Percentiles rank a stretch among this genome's conserved stretches.
Conservation (phyloP, 2,797 vertebrate species). For the Cyclura pinguis region DNA sequence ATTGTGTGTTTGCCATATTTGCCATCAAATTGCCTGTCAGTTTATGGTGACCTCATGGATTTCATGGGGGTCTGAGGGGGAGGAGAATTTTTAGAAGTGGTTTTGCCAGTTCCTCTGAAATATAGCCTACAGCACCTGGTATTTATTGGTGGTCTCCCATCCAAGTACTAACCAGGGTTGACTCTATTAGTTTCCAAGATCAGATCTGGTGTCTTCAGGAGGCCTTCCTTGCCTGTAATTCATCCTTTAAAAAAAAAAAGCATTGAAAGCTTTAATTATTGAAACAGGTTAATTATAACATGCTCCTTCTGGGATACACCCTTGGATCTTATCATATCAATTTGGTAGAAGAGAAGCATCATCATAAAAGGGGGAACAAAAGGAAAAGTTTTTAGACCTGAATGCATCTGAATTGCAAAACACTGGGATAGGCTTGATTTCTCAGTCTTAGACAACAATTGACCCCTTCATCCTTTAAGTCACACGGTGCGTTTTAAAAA, state of each 20-base stretch:
- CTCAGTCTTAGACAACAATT: not conserved
- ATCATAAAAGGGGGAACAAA: slow-evolving; percentile 39
- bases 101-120: no score
- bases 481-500: not conserved
- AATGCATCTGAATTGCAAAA: not conserved
- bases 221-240: not conserved
- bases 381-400: slow-evolving; percentile 2
- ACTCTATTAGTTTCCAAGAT: no score
- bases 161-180: no score
- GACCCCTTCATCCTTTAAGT: not conserved
- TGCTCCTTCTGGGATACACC: slow-evolving; percentile 43
- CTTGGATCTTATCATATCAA: slow-evolving; percentile 45
- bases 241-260: slow-evolving; percentile 46
- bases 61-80: not conserved
- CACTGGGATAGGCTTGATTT: slow-evolving; percentile 16
- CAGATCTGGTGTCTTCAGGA: not conserved
- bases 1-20: no score
- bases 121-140: no score
- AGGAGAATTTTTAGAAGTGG: no score
- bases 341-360: slow-evolving; percentile 49
- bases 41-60: not conserved
- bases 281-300: slow-evolving; percentile 57
- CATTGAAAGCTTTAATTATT: slow-evolving; percentile 48
- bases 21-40: no score
- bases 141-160: no score